These are phyloP conservation scores for Pristionchus fissidentatus DNA, from an alignment of 2,888 invertebrate species.

Conservation along the genomic window DNA sequence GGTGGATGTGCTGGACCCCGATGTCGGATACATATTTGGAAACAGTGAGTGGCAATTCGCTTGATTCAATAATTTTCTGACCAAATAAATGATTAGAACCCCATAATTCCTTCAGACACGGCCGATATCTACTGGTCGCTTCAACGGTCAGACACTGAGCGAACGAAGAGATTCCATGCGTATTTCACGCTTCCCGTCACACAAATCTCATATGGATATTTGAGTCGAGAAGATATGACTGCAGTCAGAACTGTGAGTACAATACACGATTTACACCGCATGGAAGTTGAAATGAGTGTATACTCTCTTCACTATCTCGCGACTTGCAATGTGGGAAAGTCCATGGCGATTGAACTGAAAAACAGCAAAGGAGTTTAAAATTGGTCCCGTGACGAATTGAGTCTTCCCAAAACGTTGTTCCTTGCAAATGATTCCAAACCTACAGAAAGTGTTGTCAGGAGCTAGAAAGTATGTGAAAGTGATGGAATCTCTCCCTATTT, in stretches of 20 bases:
- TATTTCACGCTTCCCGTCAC: conserved; percentile 10
- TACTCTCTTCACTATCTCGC: no score
- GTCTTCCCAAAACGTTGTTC: no score
- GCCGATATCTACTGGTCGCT: conserved; percentile 41
- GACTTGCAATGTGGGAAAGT: no score
- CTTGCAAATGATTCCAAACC: no score
- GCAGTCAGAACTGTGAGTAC: neutral
- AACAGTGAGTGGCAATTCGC: neutral
- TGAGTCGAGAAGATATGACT: neutral
- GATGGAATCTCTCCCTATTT: no score
- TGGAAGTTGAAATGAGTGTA: no score
- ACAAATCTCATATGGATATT: conserved; percentile 16
- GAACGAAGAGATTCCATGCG: conserved; percentile 6
- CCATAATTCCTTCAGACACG: neutral
- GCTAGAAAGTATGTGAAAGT: no score
- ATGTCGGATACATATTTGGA: conserved; percentile 9
- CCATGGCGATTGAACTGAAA: no score
- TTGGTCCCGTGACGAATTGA: no score
- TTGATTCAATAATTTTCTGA: neutral
- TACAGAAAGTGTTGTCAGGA: no score
- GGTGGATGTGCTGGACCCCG: conserved; percentile 36
- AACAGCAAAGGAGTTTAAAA: no score
- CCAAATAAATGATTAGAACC: neutral
- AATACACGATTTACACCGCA: no score
- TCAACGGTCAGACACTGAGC: neutral